Base-by-base conservation (phyloP, 2,113 vertebrate genomes). In the Podilymbus podiceps region DNA sequence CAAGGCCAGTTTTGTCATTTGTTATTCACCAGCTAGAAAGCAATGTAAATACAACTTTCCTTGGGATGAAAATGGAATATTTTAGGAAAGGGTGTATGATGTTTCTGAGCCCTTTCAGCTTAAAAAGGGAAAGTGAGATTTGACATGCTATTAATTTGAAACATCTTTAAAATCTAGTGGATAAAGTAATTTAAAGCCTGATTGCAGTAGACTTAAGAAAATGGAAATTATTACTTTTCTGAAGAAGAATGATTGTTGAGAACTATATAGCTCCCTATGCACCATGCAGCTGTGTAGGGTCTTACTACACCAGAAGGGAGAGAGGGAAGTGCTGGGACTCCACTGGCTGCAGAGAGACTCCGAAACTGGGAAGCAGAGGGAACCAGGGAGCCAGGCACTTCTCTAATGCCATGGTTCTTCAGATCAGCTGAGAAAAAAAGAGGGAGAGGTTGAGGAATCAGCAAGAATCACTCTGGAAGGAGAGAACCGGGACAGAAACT, bases 381-480 rank as follows among this genome's bases (percentile, higher is more conserved):
- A 77, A 17, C 9, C 7, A 33, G 17, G 21, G 22, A 59, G 13
- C 6, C 40, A 67, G 23, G 24, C 12, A 40, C 35, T 13, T 52
- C 2, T 1, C 2, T 58, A 69, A 22, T 33, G 15, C 15, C 5
- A 11, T 0, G 4, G 46, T n/a, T 80, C 46, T 81, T 79, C 7
- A 8, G 14, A 14, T 35, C n/a, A 84, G 31, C 15, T 60, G 52
- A 75, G 8, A 6, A n/a, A 24, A 58, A 64, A 47, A 52, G 24
- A 31, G 5, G 19, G 4, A 66, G 12, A 90, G 33, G 11, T 12
- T 77, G 31, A 80, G 15, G 20, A 80, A 83, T 28, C 10, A 49
- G 8, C 15, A 66, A 67, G 28, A 69, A 11, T 40, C 35, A 56
- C 1, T 23, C 21, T 82, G 33, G 19, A 85, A 81, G 4, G 22